Percentiles rank a stretch among this genome's conserved stretches.
Evolutionary conservation across 37 sponge, comb jelly and placozoan species (phyloP).

Genomic region (Geodia barretti): DNA sequence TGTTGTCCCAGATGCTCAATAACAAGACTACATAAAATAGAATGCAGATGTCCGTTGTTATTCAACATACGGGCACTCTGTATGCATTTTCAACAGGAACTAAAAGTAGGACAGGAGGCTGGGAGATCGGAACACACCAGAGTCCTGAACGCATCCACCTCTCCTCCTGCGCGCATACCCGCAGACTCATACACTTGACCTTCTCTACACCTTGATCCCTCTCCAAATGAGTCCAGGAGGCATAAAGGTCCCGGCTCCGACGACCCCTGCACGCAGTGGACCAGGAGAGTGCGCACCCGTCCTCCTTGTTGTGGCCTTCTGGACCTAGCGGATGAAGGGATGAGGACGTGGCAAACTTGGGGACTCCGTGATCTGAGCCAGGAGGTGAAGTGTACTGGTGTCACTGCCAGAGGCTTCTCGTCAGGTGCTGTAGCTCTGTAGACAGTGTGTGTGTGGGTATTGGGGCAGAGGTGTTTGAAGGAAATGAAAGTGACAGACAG

Average conservation of each 20-base stretch:
- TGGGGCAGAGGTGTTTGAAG: too few species aligned
- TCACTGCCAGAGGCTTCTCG: slow-evolving; percentile 36
- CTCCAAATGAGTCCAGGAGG: neutral
- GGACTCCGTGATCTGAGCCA: slow-evolving; percentile 81
- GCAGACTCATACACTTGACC: neutral
- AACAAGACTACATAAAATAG: too few species aligned
- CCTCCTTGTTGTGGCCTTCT: slow-evolving; percentile 54
- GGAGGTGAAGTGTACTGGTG: slow-evolving; percentile 53
- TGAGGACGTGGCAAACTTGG: slow-evolving; percentile 83
- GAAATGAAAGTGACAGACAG: too few species aligned
- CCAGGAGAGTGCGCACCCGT: slow-evolving; percentile 49
- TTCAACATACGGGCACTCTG: too few species aligned
- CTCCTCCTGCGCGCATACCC: neutral
- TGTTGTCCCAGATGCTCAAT: too few species aligned
- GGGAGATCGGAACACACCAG: too few species aligned
- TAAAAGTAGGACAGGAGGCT: too few species aligned
- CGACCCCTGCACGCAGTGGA: slow-evolving; percentile 92
- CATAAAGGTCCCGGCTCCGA: slow-evolving; percentile 74
- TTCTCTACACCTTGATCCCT: neutral
- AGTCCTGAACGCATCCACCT: neutral
- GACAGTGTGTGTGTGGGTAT: too few species aligned
- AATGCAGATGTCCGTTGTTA: too few species aligned
- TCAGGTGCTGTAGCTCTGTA: slow-evolving; percentile 13
- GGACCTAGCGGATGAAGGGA: slow-evolving; percentile 72
- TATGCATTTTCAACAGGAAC: too few species aligned